These are phyloP conservation scores for Nymphalis c-album DNA, from an alignment of 2,888 invertebrate species.

Conservation along the genomic window DNA sequence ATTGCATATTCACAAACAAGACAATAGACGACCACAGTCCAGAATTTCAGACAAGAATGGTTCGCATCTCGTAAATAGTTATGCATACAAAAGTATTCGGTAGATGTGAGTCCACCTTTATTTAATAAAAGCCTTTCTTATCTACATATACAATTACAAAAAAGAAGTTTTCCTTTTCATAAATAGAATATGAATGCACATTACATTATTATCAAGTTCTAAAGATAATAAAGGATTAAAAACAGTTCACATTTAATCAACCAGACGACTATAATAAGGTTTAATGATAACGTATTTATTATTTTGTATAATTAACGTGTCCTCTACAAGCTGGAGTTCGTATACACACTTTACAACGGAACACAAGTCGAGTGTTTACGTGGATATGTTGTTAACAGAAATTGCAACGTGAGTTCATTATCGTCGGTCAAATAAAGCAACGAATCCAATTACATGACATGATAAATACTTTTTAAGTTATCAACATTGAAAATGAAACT, in stretches of 20 bases:
- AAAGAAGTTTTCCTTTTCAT: background rate
- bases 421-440: background rate
- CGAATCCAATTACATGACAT: background rate
- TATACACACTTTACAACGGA: background rate
- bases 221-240: background rate
- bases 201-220: too few species aligned
- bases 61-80: background rate
- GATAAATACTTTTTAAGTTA: too few species aligned
- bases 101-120: background rate
- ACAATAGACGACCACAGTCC: too few species aligned
- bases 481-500: too few species aligned
- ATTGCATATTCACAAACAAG: too few species aligned
- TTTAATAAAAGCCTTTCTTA: background rate
- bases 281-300: too few species aligned
- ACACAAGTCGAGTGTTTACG: background rate
- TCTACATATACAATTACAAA: background rate
- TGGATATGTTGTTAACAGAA: slow-evolving; percentile 1
- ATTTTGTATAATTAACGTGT: too few species aligned
- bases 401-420: background rate
- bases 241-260: background rate
- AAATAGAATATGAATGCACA: too few species aligned
- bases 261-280: too few species aligned
- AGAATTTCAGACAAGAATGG: too few species aligned
- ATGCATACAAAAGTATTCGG: background rate
- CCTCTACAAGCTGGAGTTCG: background rate